Evolutionary conservation across 2,888 invertebrate genomes (phyloP).

Genomic region (Drepana falcataria): DNA sequence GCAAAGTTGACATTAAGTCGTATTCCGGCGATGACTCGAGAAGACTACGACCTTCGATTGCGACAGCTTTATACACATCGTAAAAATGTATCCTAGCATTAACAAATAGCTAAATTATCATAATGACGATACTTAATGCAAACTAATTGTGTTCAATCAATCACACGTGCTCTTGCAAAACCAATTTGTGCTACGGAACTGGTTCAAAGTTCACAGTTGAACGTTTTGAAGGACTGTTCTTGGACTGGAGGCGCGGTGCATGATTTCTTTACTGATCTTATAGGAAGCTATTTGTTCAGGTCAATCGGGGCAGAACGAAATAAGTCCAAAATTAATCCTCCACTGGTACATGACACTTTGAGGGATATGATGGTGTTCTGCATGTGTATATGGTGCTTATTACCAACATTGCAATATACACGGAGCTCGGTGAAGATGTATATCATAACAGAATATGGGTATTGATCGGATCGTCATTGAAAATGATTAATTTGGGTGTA

Average conservation of each 20-base stretch:
- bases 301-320: too few species aligned
- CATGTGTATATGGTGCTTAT: too few species aligned
- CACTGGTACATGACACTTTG: too few species aligned
- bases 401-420: too few species aligned
- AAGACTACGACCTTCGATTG: not conserved
- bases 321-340: too few species aligned
- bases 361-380: too few species aligned
- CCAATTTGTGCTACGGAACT: slow-evolving; percentile 3
- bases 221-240: not conserved
- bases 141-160: slow-evolving; percentile 10
- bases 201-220: slow-evolving; percentile 7
- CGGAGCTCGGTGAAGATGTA: too few species aligned
- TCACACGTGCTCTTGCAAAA: slow-evolving; percentile 11
- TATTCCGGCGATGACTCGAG: not conserved
- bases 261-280: too few species aligned
- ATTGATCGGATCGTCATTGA: not conserved
- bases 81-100: slow-evolving; percentile 13
- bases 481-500: slow-evolving; percentile 2
- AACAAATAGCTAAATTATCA: slow-evolving; percentile 16
- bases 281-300: too few species aligned
- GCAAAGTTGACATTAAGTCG: too few species aligned
- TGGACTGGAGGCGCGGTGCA: not conserved
- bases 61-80: slow-evolving; percentile 9
- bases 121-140: slow-evolving; percentile 13
- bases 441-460: not conserved